Evolutionary conservation across 2,113 vertebrate genomes (phyloP), one percentile per base, ranked within the genome.

Genomic region (Numenius arquata): DNA sequence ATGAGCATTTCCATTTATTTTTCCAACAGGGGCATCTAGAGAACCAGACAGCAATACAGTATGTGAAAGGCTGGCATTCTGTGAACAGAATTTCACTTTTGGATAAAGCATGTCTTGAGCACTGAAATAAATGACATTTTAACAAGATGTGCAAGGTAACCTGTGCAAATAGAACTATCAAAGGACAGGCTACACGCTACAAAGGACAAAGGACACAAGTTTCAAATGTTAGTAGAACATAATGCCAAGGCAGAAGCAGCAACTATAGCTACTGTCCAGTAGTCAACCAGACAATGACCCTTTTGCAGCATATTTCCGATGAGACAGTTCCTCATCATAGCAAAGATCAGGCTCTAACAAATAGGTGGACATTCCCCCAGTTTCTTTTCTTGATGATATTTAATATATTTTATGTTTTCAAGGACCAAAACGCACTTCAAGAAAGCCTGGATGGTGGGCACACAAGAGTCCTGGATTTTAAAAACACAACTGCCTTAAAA

Each of bases 381-480:
- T 7, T 5, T 3, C 16, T 78, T 50, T 67, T 36, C 50, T 53
- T 55, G 18, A 53, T 19, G 1, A 9, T 19, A 79, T 47, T 77
- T 38, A 80, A 12, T 8, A 7, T 10, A 52, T 36, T 61, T 80
- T 65, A n/a, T 26, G 7, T 4, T 85, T 93, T 40, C 65, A 45
- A 81, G 40, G 80, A 48, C 7, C 11, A 74, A 81, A 85, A 62
- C 1, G 0, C n/a, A 73, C 27, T 59, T 71, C 12, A 66, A 43
- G 53, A 79, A 61, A 30, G 14, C 22, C 12, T 5, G 22, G 26
- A 3, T 6, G 4, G 0, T 5, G 1, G 27, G 1, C 21, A 36
- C 18, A 32, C 2, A 3, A 3, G 5, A 65, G 14, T 11, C 34
- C 41, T 77, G 36, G 12, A 61, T 52, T 91, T 89, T 73, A 76